Percentiles rank a stretch among this genome's conserved stretches.
Conservation (phyloP, 2,888 invertebrate species). For the Neelides folsomi region DNA sequence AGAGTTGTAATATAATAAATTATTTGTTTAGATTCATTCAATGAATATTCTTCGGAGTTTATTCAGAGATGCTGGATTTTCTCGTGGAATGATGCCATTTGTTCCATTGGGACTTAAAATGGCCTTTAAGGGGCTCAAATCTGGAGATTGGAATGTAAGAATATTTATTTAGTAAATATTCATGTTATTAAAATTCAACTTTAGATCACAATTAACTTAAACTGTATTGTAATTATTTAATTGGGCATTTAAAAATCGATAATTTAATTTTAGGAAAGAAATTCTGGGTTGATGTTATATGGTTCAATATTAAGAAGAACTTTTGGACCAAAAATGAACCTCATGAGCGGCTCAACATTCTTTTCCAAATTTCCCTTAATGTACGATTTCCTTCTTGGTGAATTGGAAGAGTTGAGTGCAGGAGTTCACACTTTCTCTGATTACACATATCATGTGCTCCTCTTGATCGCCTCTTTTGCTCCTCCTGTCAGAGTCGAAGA, state of each 20-base stretch:
- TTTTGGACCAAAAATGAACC: constrained; percentile 52
- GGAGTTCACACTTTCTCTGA: constrained; percentile 16
- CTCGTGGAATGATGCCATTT: constrained; percentile 54
- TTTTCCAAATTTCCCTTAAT: constrained; percentile 58
- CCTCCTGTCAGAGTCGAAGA: constrained; percentile 23
- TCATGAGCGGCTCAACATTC: constrained; percentile 52
- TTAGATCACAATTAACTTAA: not conserved
- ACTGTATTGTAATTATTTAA: not conserved
- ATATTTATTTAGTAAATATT: constrained; percentile 1
- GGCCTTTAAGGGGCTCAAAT: constrained; percentile 60
- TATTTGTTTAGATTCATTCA: constrained; percentile 53
- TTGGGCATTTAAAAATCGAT: constrained; percentile 1
- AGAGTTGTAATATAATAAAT: no score
- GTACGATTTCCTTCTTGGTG: constrained; percentile 45
- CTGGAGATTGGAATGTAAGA: constrained; percentile 62
- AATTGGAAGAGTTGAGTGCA: constrained; percentile 36
- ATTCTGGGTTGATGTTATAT: constrained; percentile 71
- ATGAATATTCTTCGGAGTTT: constrained; percentile 72
- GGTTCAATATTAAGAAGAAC: constrained; percentile 68
- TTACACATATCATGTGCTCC: constrained; percentile 27
- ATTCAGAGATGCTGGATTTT: constrained; percentile 60
- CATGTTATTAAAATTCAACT: not conserved
- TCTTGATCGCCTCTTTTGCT: constrained; percentile 27
- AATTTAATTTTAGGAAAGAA: constrained; percentile 50
- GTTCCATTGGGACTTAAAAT: constrained; percentile 55